Evolutionary conservation across 2,888 invertebrate genomes (phyloP).

Genomic region (Piscicola geometra): DNA sequence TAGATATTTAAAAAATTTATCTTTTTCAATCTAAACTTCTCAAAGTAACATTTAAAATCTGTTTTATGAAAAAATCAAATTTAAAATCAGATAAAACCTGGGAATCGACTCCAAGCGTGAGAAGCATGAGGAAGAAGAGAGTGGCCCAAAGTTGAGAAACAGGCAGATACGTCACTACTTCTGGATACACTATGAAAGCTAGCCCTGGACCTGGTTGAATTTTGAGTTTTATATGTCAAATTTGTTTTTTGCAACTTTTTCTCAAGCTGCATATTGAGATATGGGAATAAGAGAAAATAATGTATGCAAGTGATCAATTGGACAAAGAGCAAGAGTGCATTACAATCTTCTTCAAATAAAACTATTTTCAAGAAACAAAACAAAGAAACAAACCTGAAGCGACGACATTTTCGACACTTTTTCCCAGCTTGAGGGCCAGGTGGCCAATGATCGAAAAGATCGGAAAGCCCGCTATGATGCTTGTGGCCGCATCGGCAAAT

Average conservation of each 20-base stretch:
- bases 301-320: no score
- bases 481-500: slow-evolving; percentile 39
- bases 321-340: no score
- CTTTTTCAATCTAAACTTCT: no score
- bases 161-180: slow-evolving; percentile 48
- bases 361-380: not conserved
- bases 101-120: slow-evolving; percentile 44
- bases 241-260: no score
- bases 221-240: no score
- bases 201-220: slow-evolving; percentile 52
- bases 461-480: slow-evolving; percentile 66
- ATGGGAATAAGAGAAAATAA: no score
- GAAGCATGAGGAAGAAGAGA: slow-evolving; percentile 47
- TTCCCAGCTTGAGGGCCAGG: slow-evolving; percentile 45
- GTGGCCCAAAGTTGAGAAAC: slow-evolving; percentile 50
- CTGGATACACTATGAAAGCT: slow-evolving; percentile 51
- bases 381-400: slow-evolving; percentile 32
- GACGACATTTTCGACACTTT: slow-evolving; percentile 54
- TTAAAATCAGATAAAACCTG: slow-evolving; percentile 40
- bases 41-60: no score
- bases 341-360: no score
- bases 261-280: no score
- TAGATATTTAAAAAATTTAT: no score
- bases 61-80: no score
- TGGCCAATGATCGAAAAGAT: slow-evolving; percentile 68